Evolutionary conservation across 2,797 vertebrate species (phyloP), one percentile per base, ranked within the genome.

Genomic region (Tragelaphus eurycerus): DNA sequence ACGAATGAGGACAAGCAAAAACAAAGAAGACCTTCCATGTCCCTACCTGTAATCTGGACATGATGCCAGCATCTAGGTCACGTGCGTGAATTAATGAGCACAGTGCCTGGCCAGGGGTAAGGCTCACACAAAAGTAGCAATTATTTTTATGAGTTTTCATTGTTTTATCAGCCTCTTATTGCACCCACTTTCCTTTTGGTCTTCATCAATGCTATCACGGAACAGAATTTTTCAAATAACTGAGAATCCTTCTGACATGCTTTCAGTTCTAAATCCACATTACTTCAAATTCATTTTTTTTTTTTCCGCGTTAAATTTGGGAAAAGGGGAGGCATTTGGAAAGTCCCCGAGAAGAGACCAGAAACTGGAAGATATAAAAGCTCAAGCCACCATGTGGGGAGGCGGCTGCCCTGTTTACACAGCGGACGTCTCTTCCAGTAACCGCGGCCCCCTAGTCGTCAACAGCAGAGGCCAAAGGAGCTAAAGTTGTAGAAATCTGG

Each of bases 321-420:
- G 96, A 78, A 89, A 86, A 10, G 85, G 81, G 84, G 34, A 48
- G 54, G 86, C 64, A 46, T 81, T 95, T 34, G 98, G 98, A 99
- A 99, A 98, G 98, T 98, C 98, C 98, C 98, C 0, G 17, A 2
- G 95, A 97, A 94, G 90, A 92, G 89, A 95, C 10, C 0, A 98
- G 98, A 96, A 97, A 97, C 98, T 97, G 97, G 98, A 98, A 98
- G 92, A 97, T 98, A 97, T 97, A 94, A 98, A 97, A 95, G 1
- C 14, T 95, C 0, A 52, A 97, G 57, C 95, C 94, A 81, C 98
- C 98, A 98, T 97, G 96, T 98, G 98, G 98, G 98, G 95, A 95
- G 78, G 96, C 19, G 29, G 86, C 10, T 12, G 86, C 13, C 62
- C 67, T 98, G 98, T 98, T 98, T 98, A 96, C 25, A 96, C 60